These are phyloP conservation scores for Eristalinus aeneus DNA, from an alignment of 2,888 invertebrate genomes.

Conservation along the genomic window DNA sequence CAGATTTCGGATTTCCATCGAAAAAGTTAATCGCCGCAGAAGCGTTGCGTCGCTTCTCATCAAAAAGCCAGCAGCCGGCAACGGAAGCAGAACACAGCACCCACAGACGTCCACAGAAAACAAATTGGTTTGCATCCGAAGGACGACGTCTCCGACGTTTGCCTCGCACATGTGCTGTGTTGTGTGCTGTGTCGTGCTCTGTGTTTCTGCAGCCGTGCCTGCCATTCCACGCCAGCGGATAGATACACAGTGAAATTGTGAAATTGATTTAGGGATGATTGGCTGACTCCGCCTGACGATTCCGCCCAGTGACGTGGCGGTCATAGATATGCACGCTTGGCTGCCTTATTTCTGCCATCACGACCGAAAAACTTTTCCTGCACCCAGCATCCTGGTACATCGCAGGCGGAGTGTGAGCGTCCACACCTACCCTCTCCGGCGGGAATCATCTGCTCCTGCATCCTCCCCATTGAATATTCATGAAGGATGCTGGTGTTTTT, in stretches of 20 bases:
- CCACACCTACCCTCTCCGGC: not conserved
- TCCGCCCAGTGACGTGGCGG: constrained; percentile 2
- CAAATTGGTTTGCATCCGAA: constrained; percentile 40
- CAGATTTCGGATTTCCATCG: not conserved
- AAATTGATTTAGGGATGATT: constrained; percentile 69
- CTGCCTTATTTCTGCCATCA: constrained; percentile 25
- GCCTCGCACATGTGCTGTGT: constrained; percentile 26
- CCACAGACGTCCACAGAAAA: constrained; percentile 1
- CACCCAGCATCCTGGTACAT: not conserved
- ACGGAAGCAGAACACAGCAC: not conserved
- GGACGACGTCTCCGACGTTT: not conserved
- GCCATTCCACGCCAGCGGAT: constrained; percentile 47
- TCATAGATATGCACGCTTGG: constrained; percentile 17
- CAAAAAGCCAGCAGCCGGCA: not conserved
- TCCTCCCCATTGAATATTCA: constrained; percentile 61
- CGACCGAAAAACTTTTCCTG: constrained; percentile 48
- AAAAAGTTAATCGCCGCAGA: not conserved
- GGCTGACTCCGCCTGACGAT: constrained; percentile 57
- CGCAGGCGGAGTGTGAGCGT: too few species aligned
- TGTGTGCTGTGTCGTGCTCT: constrained; percentile 39
- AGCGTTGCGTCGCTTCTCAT: not conserved
- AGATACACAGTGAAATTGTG: constrained; percentile 44
- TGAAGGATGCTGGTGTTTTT: constrained; percentile 47
- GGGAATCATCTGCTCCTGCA: constrained; percentile 58
- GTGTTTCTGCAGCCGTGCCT: constrained; percentile 5